phyloP scores from a whole-genome alignment of 2,113 vertebrate genomes.

The Cromileptes altivelis region DNA sequence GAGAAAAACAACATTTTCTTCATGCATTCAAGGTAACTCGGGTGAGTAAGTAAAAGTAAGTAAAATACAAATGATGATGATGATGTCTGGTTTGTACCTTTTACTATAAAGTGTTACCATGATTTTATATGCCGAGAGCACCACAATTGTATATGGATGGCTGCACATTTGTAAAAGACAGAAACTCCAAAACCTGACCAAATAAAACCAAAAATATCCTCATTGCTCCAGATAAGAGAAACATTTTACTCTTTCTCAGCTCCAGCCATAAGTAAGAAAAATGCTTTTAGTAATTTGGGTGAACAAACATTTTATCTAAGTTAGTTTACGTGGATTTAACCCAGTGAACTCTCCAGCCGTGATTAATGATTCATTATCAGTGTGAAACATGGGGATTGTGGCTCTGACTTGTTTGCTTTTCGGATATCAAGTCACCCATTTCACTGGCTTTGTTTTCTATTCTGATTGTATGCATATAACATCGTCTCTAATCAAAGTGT shows the following conservation, averaged over 20 bases:
- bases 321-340: slow-evolving; percentile 5
- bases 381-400: slow-evolving; percentile 1
- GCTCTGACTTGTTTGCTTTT: slow-evolving; percentile 35
- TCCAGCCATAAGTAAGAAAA: neutral
- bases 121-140: neutral
- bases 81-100: neutral
- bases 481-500: slow-evolving; percentile 2
- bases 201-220: neutral
- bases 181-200: neutral
- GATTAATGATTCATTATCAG: slow-evolving; percentile 32
- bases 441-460: slow-evolving; percentile 13
- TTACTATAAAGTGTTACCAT: neutral
- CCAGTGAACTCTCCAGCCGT: neutral
- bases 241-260: neutral
- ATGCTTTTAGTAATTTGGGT: neutral
- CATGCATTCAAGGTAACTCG: no score
- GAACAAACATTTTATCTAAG: neutral
- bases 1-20: no score
- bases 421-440: slow-evolving; percentile 1
- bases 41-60: no score
- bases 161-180: neutral
- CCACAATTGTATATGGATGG: neutral
- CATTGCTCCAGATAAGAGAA: neutral
- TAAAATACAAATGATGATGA: no score
- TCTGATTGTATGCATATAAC: slow-evolving; percentile 6